Base-by-base conservation (phyloP, 2,888 invertebrate genomes). In the Drosophila melanosoma region DNA sequence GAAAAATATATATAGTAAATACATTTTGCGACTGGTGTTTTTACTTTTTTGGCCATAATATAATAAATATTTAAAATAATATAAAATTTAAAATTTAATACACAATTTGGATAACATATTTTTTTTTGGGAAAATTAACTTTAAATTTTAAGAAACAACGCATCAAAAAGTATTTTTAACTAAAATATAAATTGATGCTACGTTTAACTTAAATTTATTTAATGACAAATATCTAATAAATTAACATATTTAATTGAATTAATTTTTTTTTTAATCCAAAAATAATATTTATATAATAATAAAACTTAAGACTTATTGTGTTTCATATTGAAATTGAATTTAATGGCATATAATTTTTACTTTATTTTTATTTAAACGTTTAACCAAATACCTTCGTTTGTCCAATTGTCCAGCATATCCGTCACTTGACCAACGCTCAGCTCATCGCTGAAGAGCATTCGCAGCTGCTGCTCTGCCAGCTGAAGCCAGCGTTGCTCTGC, bases 301-400 rank as follows among this genome's bases (percentile, higher is more conserved):
- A 7, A 20, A 0, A 20, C 1, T 20, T 3, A 45, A 20, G 0
- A 1, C 15, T 45, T 12, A 3, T 20, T 7, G 3, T 3, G 3
- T 7, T 20, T 20, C 3, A 20, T 38, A 38, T 38, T 29, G 1
- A 29, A 29, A 6, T 29, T 29, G 6, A 29, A 29, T 6, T 23
- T 23, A 23, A 23, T 26, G 26, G 0, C 26, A 26, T 36, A 15
- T 36, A 26, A 17, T 26, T 23, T 49, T 0, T 26, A 17, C 2
- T 26, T 49, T 10, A 26, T 23, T 23, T 3, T 2, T 8, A 53
- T 5, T 17, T 10, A 15, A 8, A 20, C 1, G 32, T 1, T 32
- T 7, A 1, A 12, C 8, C n/a, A 35, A 75, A 8, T 63, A 91
- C 91, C 90, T 82, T 81, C 79, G n/a, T 67, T 58, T 20, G 69